Evolutionary conservation across 1,140 invertebrate species (phyloP).

Genomic region (Leucophenga varia): DNA sequence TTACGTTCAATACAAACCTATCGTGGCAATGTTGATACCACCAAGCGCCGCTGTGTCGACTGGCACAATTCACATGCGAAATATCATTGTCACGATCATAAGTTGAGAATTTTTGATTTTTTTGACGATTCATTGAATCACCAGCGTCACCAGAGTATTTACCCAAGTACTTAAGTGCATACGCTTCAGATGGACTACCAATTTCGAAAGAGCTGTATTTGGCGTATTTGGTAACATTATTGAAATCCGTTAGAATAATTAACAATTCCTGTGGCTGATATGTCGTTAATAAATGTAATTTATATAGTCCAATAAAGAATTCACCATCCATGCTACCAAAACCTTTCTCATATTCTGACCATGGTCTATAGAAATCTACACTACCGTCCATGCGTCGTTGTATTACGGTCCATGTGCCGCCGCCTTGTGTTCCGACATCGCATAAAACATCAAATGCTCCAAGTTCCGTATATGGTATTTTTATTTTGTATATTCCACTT

Average conservation of each 20-base stretch:
- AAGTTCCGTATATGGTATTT: no score
- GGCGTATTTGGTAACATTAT: slow-evolving; percentile 59
- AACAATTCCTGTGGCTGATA: slow-evolving; percentile 62
- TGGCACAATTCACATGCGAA: slow-evolving; percentile 67
- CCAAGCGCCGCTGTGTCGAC: slow-evolving; percentile 64
- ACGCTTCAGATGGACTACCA: slow-evolving; percentile 64
- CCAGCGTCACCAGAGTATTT: slow-evolving; percentile 62
- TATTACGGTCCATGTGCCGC: slow-evolving; percentile 66
- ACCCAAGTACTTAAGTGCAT: slow-evolving; percentile 64
- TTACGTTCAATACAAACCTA: no score
- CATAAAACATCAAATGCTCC: no score
- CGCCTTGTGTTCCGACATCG: no score
- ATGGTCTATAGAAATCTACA: slow-evolving; percentile 60
- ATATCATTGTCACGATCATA: slow-evolving; percentile 71
- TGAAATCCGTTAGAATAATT: slow-evolving; percentile 65
- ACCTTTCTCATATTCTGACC: slow-evolving; percentile 64
- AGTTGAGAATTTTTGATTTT: slow-evolving; percentile 69
- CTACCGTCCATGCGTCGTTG: slow-evolving; percentile 64
- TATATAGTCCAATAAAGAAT: slow-evolving; percentile 64
- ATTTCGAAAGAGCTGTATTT: slow-evolving; percentile 66
- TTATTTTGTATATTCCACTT: no score
- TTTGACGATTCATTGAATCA: slow-evolving; percentile 68
- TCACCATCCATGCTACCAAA: slow-evolving; percentile 65
- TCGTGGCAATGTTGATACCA: slow-evolving; percentile 60
- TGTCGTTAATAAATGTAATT: slow-evolving; percentile 60